A percentile compares a stretch with the other conserved stretches of the same genome.
Conservation (phyloP, 2,113 vertebrate genomes). For the Silurus glanis region DNA sequence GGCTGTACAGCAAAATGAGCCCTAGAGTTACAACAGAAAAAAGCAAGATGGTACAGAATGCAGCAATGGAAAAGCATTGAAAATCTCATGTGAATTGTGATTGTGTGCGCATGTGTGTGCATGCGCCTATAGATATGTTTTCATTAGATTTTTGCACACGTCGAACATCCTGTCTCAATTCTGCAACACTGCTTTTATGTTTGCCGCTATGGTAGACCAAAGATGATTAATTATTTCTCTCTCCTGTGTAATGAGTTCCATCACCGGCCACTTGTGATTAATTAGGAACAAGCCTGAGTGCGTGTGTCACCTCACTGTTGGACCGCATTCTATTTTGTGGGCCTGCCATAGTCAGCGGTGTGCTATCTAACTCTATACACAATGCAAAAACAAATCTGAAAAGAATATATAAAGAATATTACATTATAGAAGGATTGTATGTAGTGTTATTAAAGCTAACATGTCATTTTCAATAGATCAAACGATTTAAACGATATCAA, state of each 20-base stretch:
- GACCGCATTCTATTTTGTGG: conserved; percentile 27
- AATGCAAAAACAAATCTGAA: background rate
- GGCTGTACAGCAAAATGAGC: conserved; percentile 41
- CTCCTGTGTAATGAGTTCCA: conserved; percentile 68
- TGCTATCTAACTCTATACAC: background rate
- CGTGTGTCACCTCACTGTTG: conserved; percentile 59
- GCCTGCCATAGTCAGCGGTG: background rate
- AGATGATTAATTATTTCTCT: conserved; percentile 70
- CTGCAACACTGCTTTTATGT: conserved; percentile 41
- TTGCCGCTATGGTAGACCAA: conserved; percentile 28
- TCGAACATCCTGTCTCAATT: conserved; percentile 46
- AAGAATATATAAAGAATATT: background rate
- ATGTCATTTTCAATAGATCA: background rate
- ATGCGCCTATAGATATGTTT: conserved; percentile 7
- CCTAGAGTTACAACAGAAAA: background rate
- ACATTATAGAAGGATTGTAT: background rate
- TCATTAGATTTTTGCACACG: conserved; percentile 26
- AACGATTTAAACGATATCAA: conserved; percentile 7
- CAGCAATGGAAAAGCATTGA: background rate
- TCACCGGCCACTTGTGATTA: conserved; percentile 69
- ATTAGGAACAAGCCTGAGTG: conserved; percentile 66
- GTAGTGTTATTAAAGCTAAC: background rate
- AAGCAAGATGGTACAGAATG: conserved; percentile 1
- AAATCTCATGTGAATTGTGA: background rate
- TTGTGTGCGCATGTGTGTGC: background rate